These are phyloP conservation scores for Tapirus terrestris DNA, from an alignment of 2,113 vertebrate species.

Conservation along the genomic window DNA sequence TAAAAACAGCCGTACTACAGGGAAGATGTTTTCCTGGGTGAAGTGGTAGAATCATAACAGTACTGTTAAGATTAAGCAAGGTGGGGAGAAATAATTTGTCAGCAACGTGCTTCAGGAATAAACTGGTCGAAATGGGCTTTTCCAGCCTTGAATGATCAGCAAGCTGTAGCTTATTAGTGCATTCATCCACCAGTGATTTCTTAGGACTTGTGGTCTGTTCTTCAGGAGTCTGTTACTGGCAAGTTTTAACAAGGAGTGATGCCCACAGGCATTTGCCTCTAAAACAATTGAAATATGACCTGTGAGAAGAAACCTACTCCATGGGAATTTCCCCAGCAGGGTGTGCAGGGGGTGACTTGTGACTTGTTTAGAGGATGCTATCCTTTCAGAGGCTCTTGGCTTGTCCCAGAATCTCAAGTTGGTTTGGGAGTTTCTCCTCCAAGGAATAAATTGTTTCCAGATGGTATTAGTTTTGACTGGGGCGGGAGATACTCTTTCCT, in stretches of 20 bases:
- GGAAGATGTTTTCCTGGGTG: not conserved
- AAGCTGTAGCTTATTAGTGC: not conserved
- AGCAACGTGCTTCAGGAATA: not conserved
- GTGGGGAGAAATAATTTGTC: not conserved
- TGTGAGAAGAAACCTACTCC: not conserved
- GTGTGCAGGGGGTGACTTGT: not conserved
- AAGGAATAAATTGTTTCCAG: conserved; percentile 57
- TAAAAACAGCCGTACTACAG: not conserved
- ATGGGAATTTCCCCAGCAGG: not conserved
- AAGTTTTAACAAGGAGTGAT: not conserved
- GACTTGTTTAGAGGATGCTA: not conserved
- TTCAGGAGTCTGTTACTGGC: not conserved
- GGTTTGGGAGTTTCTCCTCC: not conserved
- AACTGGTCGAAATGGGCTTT: not conserved
- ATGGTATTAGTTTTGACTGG: not conserved
- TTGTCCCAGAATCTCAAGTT: not conserved
- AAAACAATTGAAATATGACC: not conserved
- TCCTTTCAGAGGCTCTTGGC: not conserved
- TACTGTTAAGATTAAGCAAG: not conserved
- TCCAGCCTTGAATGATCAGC: not conserved
- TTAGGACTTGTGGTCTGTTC: not conserved
- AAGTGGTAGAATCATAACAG: not conserved
- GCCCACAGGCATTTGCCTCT: not conserved
- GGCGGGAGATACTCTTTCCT: not conserved
- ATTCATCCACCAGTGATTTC: not conserved